Base-by-base conservation (phyloP, 2,888 invertebrate species). In the Onthophagus sagittarius region DNA sequence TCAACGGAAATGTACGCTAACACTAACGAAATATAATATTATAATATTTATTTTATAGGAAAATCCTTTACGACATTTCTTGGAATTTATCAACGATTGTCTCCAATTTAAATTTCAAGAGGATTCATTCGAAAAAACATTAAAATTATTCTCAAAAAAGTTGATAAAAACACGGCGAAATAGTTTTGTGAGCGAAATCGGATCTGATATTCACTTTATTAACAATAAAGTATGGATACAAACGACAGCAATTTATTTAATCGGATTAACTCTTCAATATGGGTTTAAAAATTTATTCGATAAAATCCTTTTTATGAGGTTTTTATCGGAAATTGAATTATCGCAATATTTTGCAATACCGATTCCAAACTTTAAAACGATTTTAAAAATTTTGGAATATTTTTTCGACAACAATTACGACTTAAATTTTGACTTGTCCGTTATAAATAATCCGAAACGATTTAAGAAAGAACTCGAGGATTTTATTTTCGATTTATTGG, bases 241-340 rank as follows among this genome's bases (percentile, higher is more conserved):
- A 77, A 86, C 81, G 72, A 87, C 89, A 0, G 86, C 90, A 0
- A 86, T 91, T 15, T 86, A 88, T 6, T 83, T 93, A 31, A 85
- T 92, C n/a, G 87, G 90, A 74, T 85, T 88, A 0, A 88, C 91
- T 0, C 82, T 94, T 0, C 88, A 88, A 72, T 84, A 88, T 74
- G 89, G 89, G 77, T 90, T 92, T 77, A 86, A 87, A 62, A 93
- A 92, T 71, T 86, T 89, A 0, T 87, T 87, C 77, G 88, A 91
- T 79, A 91, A 92, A 82, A 87, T 89, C 39, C 87, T 89, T 78
- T 90, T 93, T 76, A 83, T 94, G 1, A 86, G 88, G 70, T 87
- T 88, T 75, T 83, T 92, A 62, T 87, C 88, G 70, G 85, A 87
- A 15, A 86, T 89, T 0, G 87, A 90, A 71, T 88, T 92, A 77